Conservation (phyloP, 2,888 invertebrate genomes). For the Eupithecia exiguata region DNA sequence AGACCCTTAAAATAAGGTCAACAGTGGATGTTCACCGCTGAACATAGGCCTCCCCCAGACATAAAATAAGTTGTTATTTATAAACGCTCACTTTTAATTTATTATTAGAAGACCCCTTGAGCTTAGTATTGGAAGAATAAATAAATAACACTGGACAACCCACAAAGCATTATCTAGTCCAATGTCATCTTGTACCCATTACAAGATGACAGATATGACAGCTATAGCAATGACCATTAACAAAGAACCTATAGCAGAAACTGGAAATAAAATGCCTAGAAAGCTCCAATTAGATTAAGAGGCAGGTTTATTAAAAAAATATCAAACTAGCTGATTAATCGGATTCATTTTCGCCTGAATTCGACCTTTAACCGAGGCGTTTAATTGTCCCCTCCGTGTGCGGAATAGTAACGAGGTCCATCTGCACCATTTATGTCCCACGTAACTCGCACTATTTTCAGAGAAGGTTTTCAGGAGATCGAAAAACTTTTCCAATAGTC, state of each 20-base stretch:
- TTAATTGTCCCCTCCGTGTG: constrained; percentile 19
- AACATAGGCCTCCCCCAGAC: neutral
- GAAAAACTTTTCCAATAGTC: constrained; percentile 81
- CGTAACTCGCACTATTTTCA: constrained; percentile 56
- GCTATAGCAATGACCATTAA: too few relatives aligned
- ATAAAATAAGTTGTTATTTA: neutral
- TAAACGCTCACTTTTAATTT: neutral
- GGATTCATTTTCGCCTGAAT: constrained; percentile 11
- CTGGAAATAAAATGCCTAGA: neutral
- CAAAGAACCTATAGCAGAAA: neutral
- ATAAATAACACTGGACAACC: too few relatives aligned
- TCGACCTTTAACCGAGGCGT: constrained; percentile 5
- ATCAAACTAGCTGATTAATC: constrained; percentile 6
- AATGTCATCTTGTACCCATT: too few relatives aligned
- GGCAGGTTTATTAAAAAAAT: neutral
- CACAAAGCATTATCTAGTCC: too few relatives aligned
- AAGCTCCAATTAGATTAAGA: neutral
- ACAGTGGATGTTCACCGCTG: neutral
- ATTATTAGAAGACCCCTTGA: neutral
- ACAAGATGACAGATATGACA: too few relatives aligned
- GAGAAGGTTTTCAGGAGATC: constrained; percentile 68
- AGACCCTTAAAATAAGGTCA: neutral
- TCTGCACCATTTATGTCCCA: constrained; percentile 73
- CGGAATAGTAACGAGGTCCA: constrained; percentile 24
- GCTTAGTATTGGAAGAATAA: too few relatives aligned